A percentile compares a stretch with the other conserved stretches of the same genome.
Conservation (phyloP, 2,113 vertebrate genomes). For the Australoheros scitulus region DNA sequence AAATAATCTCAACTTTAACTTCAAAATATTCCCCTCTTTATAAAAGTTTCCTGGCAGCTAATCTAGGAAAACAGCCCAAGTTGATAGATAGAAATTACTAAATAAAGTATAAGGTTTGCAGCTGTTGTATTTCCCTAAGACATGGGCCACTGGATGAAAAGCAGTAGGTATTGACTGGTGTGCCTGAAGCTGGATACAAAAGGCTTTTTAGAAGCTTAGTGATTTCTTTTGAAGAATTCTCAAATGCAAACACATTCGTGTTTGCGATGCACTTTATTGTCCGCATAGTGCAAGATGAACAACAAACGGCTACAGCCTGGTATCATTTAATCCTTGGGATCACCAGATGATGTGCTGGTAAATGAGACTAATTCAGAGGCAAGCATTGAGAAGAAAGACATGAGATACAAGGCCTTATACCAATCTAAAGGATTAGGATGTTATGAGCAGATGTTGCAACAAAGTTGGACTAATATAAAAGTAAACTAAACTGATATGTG, state of each 20-base stretch:
- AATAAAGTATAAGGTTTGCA: slow-evolving; percentile 30
- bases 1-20: slow-evolving; percentile 19
- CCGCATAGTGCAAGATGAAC: slow-evolving; percentile 18
- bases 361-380: slow-evolving; percentile 43
- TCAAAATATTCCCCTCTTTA: slow-evolving; percentile 24
- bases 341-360: slow-evolving; percentile 23
- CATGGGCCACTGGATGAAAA: slow-evolving; percentile 35
- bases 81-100: slow-evolving; percentile 27
- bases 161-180: slow-evolving; percentile 43
- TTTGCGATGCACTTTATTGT: slow-evolving; percentile 36
- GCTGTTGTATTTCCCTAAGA: slow-evolving; percentile 54
- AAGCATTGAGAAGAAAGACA: background rate
- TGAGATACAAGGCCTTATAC: background rate
- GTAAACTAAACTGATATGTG: slow-evolving; percentile 23
- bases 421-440: background rate
- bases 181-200: slow-evolving; percentile 54
- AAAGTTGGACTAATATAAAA: slow-evolving; percentile 45
- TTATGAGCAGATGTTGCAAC: slow-evolving; percentile 37
- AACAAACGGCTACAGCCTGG: slow-evolving; percentile 11
- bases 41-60: slow-evolving; percentile 25
- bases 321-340: slow-evolving; percentile 40
- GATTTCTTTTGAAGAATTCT: slow-evolving; percentile 51
- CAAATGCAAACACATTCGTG: slow-evolving; percentile 39
- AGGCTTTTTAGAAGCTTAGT: slow-evolving; percentile 46
- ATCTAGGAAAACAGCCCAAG: slow-evolving; percentile 35